Conservation (phyloP, 2,888 invertebrate species). For the Apamea anceps region DNA sequence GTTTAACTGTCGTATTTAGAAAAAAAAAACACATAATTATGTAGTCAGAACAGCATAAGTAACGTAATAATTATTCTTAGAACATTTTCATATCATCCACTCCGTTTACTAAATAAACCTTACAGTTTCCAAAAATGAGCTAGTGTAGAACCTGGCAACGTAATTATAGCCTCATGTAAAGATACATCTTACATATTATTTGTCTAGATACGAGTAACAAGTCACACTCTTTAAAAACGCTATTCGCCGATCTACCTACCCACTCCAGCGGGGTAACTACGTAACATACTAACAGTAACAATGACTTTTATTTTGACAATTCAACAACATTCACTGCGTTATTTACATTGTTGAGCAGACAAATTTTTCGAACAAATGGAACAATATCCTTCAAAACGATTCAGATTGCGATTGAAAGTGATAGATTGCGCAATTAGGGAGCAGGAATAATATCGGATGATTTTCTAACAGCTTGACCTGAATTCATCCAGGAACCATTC, state of each 20-base stretch:
- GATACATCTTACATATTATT: neutral
- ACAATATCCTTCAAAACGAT: neutral
- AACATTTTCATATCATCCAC: neutral
- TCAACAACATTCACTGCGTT: neutral
- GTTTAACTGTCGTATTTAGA: constrained; percentile 72
- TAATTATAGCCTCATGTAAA: neutral
- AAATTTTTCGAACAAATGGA: neutral
- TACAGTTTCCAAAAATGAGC: neutral
- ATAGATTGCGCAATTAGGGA: neutral
- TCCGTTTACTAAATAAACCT: neutral
- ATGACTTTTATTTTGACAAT: neutral
- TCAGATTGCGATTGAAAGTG: neutral
- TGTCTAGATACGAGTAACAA: neutral
- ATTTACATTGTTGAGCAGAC: neutral
- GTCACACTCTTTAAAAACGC: neutral
- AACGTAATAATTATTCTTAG: constrained; percentile 48
- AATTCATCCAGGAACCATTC: neutral
- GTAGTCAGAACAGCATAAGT: constrained; percentile 58
- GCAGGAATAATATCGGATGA: neutral
- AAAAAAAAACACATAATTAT: constrained; percentile 59
- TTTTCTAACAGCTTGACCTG: neutral
- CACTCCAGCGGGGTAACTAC: neutral
- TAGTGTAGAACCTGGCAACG: neutral
- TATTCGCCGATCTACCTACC: neutral
- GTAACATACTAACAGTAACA: neutral